phyloP scores from a whole-genome alignment of 2,888 invertebrate genomes.

The Melitaea athalia region DNA sequence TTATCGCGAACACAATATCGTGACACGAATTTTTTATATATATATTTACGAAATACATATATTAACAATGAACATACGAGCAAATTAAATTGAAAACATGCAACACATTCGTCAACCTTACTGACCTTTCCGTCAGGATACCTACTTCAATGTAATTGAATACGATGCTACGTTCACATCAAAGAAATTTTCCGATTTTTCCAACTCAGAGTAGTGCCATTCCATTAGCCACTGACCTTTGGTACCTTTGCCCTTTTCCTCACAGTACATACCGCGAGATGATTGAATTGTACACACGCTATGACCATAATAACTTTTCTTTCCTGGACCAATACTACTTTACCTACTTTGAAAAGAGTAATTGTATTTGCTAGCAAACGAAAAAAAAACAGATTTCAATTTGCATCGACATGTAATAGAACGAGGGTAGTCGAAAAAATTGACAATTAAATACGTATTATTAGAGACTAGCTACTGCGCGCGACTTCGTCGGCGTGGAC shows the following conservation, averaged over 20 bases:
- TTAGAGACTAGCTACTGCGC: too few relatives aligned
- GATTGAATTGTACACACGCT: constrained; percentile 10
- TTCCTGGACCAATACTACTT: neutral
- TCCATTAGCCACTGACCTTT: constrained; percentile 10
- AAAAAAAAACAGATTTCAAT: too few relatives aligned
- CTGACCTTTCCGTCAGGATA: too few relatives aligned
- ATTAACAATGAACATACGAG: neutral
- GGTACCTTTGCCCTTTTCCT: neutral
- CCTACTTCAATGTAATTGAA: too few relatives aligned
- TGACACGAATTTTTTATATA: too few relatives aligned
- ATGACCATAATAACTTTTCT: neutral
- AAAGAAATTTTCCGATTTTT: neutral
- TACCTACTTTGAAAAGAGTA: neutral
- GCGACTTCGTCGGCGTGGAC: too few relatives aligned
- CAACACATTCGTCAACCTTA: neutral
- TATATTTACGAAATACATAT: too few relatives aligned
- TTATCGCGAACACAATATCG: too few relatives aligned
- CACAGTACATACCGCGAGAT: constrained; percentile 7
- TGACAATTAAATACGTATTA: too few relatives aligned
- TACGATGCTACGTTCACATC: neutral
- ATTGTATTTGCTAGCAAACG: too few relatives aligned
- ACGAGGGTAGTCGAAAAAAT: too few relatives aligned
- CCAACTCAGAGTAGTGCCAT: neutral
- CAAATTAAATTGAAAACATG: neutral
- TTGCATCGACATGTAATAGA: too few relatives aligned